Base-by-base conservation (phyloP, 1,140 invertebrate species). In the Araneus ventricosus region DNA sequence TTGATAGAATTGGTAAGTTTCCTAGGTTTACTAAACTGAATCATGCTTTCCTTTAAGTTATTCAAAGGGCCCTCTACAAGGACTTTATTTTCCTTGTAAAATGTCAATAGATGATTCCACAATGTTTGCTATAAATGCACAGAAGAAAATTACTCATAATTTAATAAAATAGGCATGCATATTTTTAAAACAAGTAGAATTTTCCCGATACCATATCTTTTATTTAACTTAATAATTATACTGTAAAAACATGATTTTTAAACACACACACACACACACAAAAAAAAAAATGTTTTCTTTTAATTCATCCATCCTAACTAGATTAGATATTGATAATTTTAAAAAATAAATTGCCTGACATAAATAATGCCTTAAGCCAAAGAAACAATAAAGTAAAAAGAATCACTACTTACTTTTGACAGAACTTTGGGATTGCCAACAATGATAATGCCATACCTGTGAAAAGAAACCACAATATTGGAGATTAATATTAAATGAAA, bases 361-460 rank as follows among this genome's bases (percentile, higher is more conserved):
- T 8, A 41, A 52, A 52, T 52, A 41, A 41, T 52, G 10, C 2
- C 17, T 52, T 52, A 17, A 14, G 17, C 17, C 45, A 17, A 52
- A 52, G 45, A 52, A 52, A 14, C 10, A 52, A 52, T 17, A 17
- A 14, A 17, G 45, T 52, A 52, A 14, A 14, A 52, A 52, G 10
- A 30, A 34, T 7, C 37, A 57, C 7, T 7, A 92, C 94, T 95
- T 95, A 96, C 96, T 95, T 99, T 99, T 0, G 99, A 98, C 0
- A 99, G 96, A 14, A 99, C 99, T 96, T 99, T 99, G 0, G 99
- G 99, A 96, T 99, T 99, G 79, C 99, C 99, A 87, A 99, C 98
- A 94, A 99, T 99, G 79, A 99, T 99, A 37, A 99, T 97, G 24
- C 99, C 99, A 95, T 98, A 99, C 52, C 93, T 93, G 57, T 39